Evolutionary conservation across 2,113 vertebrate genomes (phyloP).

Genomic region (Lonchura striata): DNA sequence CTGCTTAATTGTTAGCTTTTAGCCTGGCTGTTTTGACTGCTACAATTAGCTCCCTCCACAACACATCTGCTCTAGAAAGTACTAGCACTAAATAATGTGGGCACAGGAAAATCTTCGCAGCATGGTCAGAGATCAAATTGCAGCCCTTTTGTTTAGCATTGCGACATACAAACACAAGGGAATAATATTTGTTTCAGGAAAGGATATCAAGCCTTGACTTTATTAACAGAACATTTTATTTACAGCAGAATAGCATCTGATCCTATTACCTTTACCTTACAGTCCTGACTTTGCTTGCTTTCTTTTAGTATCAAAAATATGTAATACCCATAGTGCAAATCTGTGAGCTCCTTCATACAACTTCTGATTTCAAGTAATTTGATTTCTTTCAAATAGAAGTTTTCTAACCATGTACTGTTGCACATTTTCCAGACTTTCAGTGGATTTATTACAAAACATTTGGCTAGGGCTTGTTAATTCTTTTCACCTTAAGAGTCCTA

Average conservation of each 20-base stretch:
- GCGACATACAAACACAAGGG: background rate
- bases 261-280: background rate
- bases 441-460: background rate
- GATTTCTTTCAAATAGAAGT: background rate
- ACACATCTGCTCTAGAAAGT: constrained; percentile 54
- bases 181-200: background rate
- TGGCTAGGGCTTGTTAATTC: background rate
- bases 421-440: background rate
- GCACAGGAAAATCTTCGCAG: background rate
- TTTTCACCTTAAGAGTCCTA: background rate
- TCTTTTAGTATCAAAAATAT: background rate
- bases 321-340: background rate
- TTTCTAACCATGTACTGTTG: background rate
- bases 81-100: constrained; percentile 41
- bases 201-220: background rate
- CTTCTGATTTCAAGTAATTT: background rate
- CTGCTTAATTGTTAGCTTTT: constrained; percentile 55
- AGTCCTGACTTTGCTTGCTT: background rate
- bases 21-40: constrained; percentile 46
- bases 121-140: background rate
- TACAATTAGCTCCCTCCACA: constrained; percentile 45
- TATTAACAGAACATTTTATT: background rate
- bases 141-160: background rate
- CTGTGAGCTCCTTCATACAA: background rate
- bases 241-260: background rate